Evolutionary conservation across 2,113 vertebrate genomes (phyloP), one percentile per base, ranked within the genome.

Genomic region (Oxyruncus cristatus): DNA sequence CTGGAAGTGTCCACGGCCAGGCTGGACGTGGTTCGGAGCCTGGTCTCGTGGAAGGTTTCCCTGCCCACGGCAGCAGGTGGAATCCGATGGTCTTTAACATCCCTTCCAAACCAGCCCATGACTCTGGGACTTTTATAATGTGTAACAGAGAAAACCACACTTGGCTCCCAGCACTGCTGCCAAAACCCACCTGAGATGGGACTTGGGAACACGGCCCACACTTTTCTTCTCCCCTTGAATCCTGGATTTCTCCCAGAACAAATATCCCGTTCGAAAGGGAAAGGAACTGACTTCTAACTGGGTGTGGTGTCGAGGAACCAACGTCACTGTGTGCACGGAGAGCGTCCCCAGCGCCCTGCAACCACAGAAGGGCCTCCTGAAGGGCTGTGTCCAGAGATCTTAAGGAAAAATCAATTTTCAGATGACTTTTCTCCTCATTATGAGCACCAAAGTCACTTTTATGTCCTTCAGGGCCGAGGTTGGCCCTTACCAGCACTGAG

Each of bases 101-200:
- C 30, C 13, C 17, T 7, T 42, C n/a, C 5, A 3, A 55, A 27
- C 30, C 47, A 6, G 33, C 47, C 71, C 4, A 3, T 2, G 6
- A 47, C 47, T 62, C 55, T 14, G 2, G 1, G 0, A 13, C 41
- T 70, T 61, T 22, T 26, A 6, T 26, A 4, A 53, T 35, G 20
- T 3, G 9, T 1, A 4, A 58, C 0, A 6, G 22, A 32, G 32
- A 24, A 28, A 28, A 2, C 1, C 32, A 26, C 32, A n/a, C 2
- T 5, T 28, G 11, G 0, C 5, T 79, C 8, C 39, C 44, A 20
- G 44, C 0, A 14, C 41, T 27, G 65, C 16, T 42, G 23, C 18
- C 19, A 18, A 58, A 86, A 74, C 9, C 42, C 56, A 1, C 0
- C 0, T 1, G 1, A 33, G 59, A 16, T 0, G 1, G 59, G 16